Conservation (phyloP, 2,113 vertebrate species). For the Syngnathus scovelli region DNA sequence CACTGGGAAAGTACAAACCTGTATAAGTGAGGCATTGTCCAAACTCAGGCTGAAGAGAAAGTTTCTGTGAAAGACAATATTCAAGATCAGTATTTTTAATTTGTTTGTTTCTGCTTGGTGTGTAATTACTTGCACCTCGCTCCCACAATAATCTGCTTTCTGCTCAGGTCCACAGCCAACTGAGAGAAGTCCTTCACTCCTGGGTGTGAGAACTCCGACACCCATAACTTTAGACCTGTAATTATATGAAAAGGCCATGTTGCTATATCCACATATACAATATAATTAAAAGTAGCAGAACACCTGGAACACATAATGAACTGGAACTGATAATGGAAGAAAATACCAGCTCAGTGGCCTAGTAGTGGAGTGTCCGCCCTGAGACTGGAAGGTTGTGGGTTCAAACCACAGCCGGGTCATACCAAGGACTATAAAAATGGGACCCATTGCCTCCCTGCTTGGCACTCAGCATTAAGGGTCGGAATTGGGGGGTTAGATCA, state of each 20-base stretch:
- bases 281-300: background rate
- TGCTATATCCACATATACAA: background rate
- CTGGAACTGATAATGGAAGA: background rate
- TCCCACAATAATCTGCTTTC: constrained; percentile 91
- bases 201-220: constrained; percentile 85
- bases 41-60: constrained; percentile 93
- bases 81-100: background rate
- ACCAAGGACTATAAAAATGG: too few relatives aligned
- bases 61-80: constrained; percentile 74
- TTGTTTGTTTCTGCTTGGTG: background rate
- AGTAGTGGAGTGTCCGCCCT: too few relatives aligned
- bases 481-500: too few relatives aligned
- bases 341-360: too few relatives aligned
- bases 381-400: too few relatives aligned
- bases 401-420: too few relatives aligned
- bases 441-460: too few relatives aligned
- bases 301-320: background rate
- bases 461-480: too few relatives aligned
- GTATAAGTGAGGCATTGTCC: constrained; percentile 85
- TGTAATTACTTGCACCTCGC: constrained; percentile 80
- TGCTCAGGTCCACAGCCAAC: constrained; percentile 84
- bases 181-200: constrained; percentile 90
- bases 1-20: constrained; percentile 59
- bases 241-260: background rate
- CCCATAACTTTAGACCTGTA: constrained; percentile 84